Percentiles rank a stretch among this genome's conserved stretches.
Evolutionary conservation across 2,888 invertebrate genomes (phyloP).

Genomic region (Stictocephala bisonia): DNA sequence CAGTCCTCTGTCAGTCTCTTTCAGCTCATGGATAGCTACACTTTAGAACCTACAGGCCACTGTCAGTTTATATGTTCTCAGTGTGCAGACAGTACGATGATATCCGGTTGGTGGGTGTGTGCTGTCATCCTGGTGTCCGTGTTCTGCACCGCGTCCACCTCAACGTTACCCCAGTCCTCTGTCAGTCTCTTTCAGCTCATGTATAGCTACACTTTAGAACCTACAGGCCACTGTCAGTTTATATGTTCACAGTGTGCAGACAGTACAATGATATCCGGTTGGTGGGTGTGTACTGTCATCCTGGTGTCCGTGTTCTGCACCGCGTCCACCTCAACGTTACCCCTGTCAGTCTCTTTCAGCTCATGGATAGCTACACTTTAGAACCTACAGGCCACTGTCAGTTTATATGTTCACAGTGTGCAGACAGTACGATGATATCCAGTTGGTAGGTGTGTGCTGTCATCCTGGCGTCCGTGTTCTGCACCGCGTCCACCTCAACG

Average conservation of each 20-base stretch:
- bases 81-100: too few species aligned
- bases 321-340: background rate
- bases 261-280: too few species aligned
- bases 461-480: background rate
- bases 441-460: constrained; percentile 5
- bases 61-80: too few species aligned
- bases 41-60: too few species aligned
- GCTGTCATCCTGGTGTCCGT: background rate
- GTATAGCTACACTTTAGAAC: constrained; percentile 24
- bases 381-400: too few species aligned
- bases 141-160: background rate
- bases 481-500: background rate
- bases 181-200: constrained; percentile 19
- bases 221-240: too few species aligned
- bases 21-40: constrained; percentile 22
- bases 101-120: constrained; percentile 17
- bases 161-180: background rate
- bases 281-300: background rate
- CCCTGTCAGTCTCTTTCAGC: constrained; percentile 21
- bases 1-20: constrained; percentile 13
- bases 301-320: background rate
- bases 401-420: too few species aligned
- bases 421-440: too few species aligned
- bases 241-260: too few species aligned
- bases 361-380: constrained; percentile 25